Conservation (phyloP, 2,888 invertebrate species). For the Oscheius sp. region DNA sequence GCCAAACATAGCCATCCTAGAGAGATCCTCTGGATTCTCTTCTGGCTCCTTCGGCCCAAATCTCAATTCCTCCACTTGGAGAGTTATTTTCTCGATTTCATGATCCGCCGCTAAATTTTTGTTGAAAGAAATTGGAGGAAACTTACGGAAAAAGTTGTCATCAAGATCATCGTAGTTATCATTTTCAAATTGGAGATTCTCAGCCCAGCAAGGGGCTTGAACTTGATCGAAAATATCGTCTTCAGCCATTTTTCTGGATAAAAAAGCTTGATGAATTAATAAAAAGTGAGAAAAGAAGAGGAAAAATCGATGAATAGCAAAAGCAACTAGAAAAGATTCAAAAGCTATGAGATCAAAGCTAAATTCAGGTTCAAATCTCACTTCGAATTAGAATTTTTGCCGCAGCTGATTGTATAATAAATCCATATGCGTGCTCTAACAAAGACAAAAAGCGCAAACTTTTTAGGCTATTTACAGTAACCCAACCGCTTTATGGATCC, state of each 20-base stretch:
- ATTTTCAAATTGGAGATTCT: background rate
- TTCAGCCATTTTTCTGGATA: background rate
- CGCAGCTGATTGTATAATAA: too few species aligned
- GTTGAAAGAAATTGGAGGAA: background rate
- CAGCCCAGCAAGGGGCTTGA: slow-evolving; percentile 16
- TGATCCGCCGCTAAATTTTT: background rate
- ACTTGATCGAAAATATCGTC: slow-evolving; percentile 15
- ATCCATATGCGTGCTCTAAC: too few species aligned
- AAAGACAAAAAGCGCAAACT: too few species aligned
- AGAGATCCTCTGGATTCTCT: slow-evolving; percentile 15
- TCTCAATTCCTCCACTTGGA: background rate
- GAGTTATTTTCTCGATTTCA: background rate
- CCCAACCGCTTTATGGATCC: too few species aligned
- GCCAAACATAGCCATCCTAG: slow-evolving; percentile 30
- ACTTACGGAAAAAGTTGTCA: slow-evolving; percentile 17
- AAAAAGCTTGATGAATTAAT: background rate
- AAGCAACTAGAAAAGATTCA: too few species aligned
- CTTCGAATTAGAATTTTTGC: too few species aligned
- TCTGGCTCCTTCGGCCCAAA: slow-evolving; percentile 5
- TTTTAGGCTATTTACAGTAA: too few species aligned
- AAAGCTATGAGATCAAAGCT: too few species aligned
- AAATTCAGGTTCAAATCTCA: too few species aligned
- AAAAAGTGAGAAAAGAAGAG: too few species aligned
- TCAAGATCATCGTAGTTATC: background rate
- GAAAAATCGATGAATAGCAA: too few species aligned